Evolutionary conservation across 2,888 invertebrate species (phyloP).

Genomic region (Amblyjoppa proteus): DNA sequence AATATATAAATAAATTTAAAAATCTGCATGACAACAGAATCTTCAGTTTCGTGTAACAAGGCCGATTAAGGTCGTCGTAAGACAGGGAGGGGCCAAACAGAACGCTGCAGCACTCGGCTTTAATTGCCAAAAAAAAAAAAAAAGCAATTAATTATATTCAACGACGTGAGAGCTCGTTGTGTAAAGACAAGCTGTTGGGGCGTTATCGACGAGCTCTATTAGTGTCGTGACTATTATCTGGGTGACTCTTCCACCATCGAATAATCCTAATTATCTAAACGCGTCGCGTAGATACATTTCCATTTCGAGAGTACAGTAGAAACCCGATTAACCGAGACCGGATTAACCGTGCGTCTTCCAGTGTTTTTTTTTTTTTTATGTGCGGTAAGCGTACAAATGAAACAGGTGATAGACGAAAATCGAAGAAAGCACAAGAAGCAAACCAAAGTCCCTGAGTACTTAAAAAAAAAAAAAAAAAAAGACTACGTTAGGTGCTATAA

Average conservation of each 20-base stretch:
- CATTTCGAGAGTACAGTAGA: no score
- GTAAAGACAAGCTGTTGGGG: slow-evolving; percentile 13
- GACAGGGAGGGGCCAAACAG: neutral
- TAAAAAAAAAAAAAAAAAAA: no score
- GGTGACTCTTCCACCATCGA: neutral
- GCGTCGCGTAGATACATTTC: neutral
- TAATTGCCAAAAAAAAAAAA: neutral
- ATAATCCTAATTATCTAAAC: neutral
- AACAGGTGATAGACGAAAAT: no score
- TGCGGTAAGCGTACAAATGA: no score
- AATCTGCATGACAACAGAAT: neutral
- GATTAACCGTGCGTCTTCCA: no score
- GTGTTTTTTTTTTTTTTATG: no score
- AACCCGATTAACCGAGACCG: no score
- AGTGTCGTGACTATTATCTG: slow-evolving; percentile 11
- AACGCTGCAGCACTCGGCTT: neutral
- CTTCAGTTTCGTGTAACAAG: neutral
- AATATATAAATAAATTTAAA: no score
- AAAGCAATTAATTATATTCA: slow-evolving; percentile 1
- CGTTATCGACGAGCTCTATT: slow-evolving; percentile 21
- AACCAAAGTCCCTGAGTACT: no score
- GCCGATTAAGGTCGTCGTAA: neutral
- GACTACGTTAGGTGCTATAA: no score
- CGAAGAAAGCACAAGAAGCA: no score
- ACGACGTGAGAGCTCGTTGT: neutral